Percentiles rank a stretch among this genome's conserved stretches.
These are phyloP conservation scores for Cyrtonyx montezumae DNA, from an alignment of 2,113 vertebrate genomes.

Conservation along the genomic window DNA sequence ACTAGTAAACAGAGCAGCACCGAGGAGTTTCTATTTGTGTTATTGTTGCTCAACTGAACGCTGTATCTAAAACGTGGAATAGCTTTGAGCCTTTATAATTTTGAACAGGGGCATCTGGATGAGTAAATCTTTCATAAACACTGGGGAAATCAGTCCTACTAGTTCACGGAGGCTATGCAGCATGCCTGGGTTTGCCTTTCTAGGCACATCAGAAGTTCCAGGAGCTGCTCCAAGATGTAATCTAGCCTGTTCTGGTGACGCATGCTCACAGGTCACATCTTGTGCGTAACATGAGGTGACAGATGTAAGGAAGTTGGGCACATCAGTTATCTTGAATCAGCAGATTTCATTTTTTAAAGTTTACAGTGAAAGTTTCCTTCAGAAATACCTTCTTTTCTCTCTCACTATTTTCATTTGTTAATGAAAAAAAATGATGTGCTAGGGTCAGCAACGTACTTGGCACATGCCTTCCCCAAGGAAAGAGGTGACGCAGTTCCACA, in stretches of 20 bases:
- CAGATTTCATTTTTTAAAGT: neutral
- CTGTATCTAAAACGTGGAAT: neutral
- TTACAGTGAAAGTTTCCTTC: slow-evolving; percentile 45
- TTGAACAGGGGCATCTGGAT: neutral
- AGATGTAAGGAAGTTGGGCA: neutral
- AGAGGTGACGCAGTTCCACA: neutral
- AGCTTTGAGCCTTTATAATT: neutral
- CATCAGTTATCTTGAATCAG: neutral
- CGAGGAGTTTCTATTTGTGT: fast-evolving
- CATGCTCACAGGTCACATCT: slow-evolving; percentile 40
- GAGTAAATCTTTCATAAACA: fast-evolving
- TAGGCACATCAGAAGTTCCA: too few relatives aligned
- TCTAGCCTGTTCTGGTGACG: neutral
- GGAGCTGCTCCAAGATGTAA: neutral
- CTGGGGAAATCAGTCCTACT: neutral
- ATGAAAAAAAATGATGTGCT: neutral
- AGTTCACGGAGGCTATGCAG: fast-evolving
- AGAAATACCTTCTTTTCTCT: neutral
- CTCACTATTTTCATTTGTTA: neutral
- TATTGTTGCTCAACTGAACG: fast-evolving
- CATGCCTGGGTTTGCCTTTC: neutral
- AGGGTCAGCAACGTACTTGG: slow-evolving; percentile 34
- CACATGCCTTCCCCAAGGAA: neutral
- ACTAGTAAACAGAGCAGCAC: fast-evolving
- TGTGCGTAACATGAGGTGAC: slow-evolving; percentile 8